Percentiles rank a stretch among this genome's conserved stretches.
These are phyloP conservation scores for Bubalus kerabau DNA, from an alignment of 2,113 vertebrate genomes.

Conservation along the genomic window DNA sequence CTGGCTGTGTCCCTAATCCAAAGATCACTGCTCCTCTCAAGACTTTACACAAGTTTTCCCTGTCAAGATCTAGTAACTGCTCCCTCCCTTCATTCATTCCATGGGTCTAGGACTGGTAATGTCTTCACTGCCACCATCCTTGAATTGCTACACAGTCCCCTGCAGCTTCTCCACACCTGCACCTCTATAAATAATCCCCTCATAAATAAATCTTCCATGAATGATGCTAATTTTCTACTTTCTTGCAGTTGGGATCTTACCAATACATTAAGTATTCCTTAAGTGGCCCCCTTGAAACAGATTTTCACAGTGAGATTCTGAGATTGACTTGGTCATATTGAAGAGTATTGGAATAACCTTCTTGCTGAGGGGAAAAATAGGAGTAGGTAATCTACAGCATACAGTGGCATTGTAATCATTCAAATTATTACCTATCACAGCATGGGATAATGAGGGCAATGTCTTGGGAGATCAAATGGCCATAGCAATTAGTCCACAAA, in stretches of 20 bases:
- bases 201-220: background rate
- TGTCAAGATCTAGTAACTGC: background rate
- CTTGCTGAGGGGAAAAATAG: background rate
- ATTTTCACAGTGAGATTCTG: background rate
- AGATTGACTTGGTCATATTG: background rate
- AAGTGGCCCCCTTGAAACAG: background rate
- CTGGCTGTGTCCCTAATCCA: background rate
- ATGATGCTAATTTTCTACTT: background rate
- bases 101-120: background rate
- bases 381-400: background rate
- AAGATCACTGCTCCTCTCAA: background rate
- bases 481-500: background rate
- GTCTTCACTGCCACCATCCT: background rate
- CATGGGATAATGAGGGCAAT: background rate
- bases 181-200: background rate
- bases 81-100: background rate
- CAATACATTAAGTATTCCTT: background rate
- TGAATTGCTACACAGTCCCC: background rate
- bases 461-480: background rate
- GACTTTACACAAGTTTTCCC: background rate
- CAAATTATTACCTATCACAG: background rate
- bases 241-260: background rate
- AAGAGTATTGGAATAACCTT: background rate
- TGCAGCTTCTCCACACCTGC: background rate
- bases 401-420: background rate